Evolutionary conservation across 2,888 invertebrate genomes (phyloP), one percentile per base, ranked within the genome.

Genomic region (Chorisops tibialis): DNA sequence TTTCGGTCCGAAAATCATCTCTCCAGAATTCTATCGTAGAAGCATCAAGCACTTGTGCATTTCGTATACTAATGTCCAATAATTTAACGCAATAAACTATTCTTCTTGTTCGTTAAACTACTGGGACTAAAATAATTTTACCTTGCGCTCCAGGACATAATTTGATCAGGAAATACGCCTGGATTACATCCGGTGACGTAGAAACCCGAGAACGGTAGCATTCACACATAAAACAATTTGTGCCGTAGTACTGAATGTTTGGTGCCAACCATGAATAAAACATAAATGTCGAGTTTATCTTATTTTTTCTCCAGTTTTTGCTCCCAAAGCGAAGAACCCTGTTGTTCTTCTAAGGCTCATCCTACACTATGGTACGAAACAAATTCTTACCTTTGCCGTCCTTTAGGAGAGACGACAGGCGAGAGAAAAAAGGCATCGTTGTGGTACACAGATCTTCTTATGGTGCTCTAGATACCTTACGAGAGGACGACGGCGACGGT

Each of bases 181-280:
- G 59, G 59, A 59, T 59, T 63, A 59, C 58, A 58, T 58, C 62
- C 62, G 41, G 58, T 59, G 50, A 58, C 50, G 45, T 51, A 59
- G 37, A 59, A 51, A 63, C 45, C 59, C 59, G 16, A 14, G 41
- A 41, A 54, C 22, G n/a, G n/a, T 54, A 22, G 14, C 52, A 24
- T 16, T 14, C 49, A 59, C 63, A 63, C 59, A 63, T 63, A 63
- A 63, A 59, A 63, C 63, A 63, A 63, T 63, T 63, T 63, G 63
- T 54, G 37, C 22, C 22, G 41, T 39, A n/a, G n/a, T n/a, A 39
- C 63, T 48, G 48, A 59, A 59, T 52, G 52, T 52, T 54, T 48
- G 59, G 59, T 63, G 48, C 22, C 63, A 47, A 48, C 41, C 47
- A 63, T 63, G 63, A 63, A 63, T 63, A 63, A 63, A 52, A 59